These are phyloP conservation scores for Drosophila siamana DNA, from an alignment of 2,888 invertebrate species.

Conservation along the genomic window DNA sequence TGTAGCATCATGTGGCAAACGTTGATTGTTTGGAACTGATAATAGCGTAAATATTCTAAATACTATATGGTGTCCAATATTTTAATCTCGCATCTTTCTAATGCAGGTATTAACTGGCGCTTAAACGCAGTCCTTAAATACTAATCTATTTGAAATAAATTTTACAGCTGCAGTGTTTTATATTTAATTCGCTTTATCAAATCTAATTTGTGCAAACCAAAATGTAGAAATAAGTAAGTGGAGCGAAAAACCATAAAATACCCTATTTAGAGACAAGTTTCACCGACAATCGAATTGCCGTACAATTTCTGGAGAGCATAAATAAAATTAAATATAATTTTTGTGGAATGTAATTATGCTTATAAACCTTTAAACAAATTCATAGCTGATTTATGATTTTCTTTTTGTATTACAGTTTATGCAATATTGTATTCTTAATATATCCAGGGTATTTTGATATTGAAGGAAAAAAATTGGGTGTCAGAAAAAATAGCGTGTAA, in stretches of 20 bases:
- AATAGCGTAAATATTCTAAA: neutral
- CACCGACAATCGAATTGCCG: neutral
- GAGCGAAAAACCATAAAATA: neutral
- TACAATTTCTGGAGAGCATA: neutral
- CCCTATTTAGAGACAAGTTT: neutral
- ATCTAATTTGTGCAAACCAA: slow-evolving; percentile 34
- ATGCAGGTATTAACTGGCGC: neutral
- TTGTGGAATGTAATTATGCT: too few species aligned
- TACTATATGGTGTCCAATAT: neutral
- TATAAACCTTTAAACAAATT: neutral
- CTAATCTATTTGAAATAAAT: slow-evolving; percentile 31
- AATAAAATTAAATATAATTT: neutral
- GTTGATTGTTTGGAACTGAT: slow-evolving; percentile 2
- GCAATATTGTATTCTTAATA: too few species aligned
- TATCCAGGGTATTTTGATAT: slow-evolving; percentile 3
- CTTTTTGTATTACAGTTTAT: too few species aligned
- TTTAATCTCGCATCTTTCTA: neutral
- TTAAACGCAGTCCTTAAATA: slow-evolving; percentile 1
- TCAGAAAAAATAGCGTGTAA: slow-evolving; percentile 40
- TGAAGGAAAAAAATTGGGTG: slow-evolving; percentile 1
- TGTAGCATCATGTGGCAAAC: too few species aligned
- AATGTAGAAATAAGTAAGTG: neutral
- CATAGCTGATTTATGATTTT: neutral
- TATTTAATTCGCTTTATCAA: slow-evolving; percentile 57
- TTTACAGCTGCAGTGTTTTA: slow-evolving; percentile 35